A percentile compares a stretch with the other conserved stretches of the same genome.
Evolutionary conservation across 2,888 invertebrate genomes (phyloP).

Genomic region (Sphaeridia pumilis): DNA sequence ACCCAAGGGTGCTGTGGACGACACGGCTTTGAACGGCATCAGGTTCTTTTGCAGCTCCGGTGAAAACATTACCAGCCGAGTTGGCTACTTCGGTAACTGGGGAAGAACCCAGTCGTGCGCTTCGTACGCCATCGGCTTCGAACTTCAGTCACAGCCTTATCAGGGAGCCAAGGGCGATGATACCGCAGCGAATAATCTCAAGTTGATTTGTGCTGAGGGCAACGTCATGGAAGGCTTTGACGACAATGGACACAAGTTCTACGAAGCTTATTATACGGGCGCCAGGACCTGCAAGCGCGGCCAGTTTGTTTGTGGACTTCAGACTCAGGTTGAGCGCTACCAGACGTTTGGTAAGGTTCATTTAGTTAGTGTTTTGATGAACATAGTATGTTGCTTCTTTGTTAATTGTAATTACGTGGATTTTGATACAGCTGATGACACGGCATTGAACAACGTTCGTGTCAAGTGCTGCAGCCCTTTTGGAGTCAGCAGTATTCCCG

Average conservation of each 20-base stretch:
- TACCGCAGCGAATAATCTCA: conserved; percentile 22
- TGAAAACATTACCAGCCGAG: conserved; percentile 12
- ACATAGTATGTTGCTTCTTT: no score
- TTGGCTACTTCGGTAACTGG: conserved; percentile 13
- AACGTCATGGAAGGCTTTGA: conserved; percentile 17
- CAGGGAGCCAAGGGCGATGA: conserved; percentile 23
- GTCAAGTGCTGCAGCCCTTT: conserved; percentile 19
- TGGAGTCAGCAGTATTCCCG: neutral
- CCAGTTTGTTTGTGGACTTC: conserved; percentile 21
- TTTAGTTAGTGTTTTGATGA: no score
- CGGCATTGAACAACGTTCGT: conserved; percentile 21
- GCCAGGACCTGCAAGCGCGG: conserved; percentile 16
- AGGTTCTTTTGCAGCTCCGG: conserved; percentile 17
- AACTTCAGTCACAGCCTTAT: conserved; percentile 21
- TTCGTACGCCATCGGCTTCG: conserved; percentile 22
- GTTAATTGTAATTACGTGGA: no score
- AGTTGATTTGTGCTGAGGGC: conserved; percentile 20
- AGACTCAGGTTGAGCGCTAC: conserved; percentile 27
- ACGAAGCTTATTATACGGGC: conserved; percentile 15
- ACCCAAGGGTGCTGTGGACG: conserved; percentile 13
- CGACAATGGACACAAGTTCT: conserved; percentile 17
- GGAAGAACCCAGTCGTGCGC: conserved; percentile 2
- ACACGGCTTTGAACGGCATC: conserved; percentile 26
- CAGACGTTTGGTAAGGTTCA: conserved; percentile 22
- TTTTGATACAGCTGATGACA: conserved; percentile 21